These are phyloP conservation scores for Eretmochelys imbricata DNA, from an alignment of 2,113 vertebrate species.

Conservation along the genomic window DNA sequence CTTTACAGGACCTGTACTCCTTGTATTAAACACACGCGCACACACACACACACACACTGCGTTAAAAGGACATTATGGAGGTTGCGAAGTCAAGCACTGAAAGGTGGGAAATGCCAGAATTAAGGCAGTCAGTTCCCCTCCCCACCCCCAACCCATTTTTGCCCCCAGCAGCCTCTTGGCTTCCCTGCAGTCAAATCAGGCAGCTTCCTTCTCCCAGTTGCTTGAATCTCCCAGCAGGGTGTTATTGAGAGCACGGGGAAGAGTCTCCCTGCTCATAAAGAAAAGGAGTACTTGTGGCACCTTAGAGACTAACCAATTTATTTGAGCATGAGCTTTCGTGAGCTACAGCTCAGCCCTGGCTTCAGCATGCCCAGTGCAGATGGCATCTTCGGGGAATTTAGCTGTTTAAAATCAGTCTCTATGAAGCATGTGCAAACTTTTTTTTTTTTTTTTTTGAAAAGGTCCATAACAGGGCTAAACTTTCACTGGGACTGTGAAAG, in stretches of 20 bases:
- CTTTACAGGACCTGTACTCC: not conserved
- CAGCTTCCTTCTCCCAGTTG: not conserved
- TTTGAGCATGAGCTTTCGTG: too few relatives aligned
- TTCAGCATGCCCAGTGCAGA: not conserved
- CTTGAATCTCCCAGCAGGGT: not conserved
- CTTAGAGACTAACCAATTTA: too few relatives aligned
- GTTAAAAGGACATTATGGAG: not conserved
- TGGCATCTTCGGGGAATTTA: not conserved
- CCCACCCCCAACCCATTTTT: accelerated
- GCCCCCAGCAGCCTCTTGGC: not conserved
- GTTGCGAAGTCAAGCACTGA: not conserved
- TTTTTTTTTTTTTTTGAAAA: not conserved
- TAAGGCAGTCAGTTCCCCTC: not conserved
- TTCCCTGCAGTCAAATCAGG: not conserved
- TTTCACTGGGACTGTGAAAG: not conserved
- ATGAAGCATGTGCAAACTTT: not conserved
- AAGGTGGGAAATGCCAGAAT: not conserved
- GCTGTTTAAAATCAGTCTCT: not conserved
- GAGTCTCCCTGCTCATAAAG: not conserved
- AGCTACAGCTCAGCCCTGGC: not conserved
- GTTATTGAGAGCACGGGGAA: not conserved
- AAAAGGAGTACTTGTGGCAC: too few relatives aligned
- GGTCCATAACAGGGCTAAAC: not conserved
- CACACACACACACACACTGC: not conserved
- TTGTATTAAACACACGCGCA: not conserved